phyloP scores from a whole-genome alignment of 2,797 vertebrate genomes.

The Mus caroli region DNA sequence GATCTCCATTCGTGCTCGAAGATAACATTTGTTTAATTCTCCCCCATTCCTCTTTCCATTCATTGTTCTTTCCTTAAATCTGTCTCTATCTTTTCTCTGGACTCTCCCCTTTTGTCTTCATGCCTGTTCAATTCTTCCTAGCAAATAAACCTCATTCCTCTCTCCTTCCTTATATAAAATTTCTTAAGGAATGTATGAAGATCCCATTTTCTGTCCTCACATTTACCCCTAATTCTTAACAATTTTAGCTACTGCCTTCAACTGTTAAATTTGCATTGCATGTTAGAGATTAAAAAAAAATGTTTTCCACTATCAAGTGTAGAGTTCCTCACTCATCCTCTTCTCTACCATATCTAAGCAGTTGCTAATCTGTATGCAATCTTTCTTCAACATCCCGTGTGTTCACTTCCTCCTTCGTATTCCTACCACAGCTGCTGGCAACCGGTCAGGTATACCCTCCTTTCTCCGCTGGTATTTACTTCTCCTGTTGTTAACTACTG shows the following conservation, averaged over 20 bases:
- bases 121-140: neutral
- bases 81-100: neutral
- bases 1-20: neutral
- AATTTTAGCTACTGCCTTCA: neutral
- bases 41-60: neutral
- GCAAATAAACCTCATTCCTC: neutral
- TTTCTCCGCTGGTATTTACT: neutral
- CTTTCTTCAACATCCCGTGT: neutral
- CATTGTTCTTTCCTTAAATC: neutral
- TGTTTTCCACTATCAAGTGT: neutral
- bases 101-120: neutral
- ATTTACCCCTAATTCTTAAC: neutral
- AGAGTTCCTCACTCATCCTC: neutral
- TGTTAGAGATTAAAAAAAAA: neutral
- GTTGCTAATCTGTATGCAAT: neutral
- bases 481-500: constrained; percentile 19
- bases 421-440: neutral
- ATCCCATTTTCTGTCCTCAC: neutral
- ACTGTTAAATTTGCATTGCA: neutral
- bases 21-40: neutral
- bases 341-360: neutral
- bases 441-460: neutral
- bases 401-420: neutral
- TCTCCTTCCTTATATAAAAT: neutral
- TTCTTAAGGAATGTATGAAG: neutral